Evolutionary conservation across 1,140 invertebrate genomes (phyloP).

Genomic region (Apolygus lucorum): DNA sequence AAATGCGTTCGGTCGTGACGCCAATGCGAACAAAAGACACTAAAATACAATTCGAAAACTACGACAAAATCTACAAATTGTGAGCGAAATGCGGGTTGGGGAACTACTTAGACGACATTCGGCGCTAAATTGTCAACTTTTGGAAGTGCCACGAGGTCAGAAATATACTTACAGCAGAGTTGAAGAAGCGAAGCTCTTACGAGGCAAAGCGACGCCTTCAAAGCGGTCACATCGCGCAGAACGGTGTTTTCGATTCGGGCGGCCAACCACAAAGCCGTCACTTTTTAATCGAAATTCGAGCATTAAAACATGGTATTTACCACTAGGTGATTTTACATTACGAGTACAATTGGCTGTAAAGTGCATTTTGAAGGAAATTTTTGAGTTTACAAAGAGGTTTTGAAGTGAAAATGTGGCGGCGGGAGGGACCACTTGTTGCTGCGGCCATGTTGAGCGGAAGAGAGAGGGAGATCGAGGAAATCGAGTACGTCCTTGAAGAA

Average conservation of each 20-base stretch:
- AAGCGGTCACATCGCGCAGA: slow-evolving; percentile 2
- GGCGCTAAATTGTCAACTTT: too few species aligned
- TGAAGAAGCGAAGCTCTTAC: not conserved
- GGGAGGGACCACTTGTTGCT: not conserved
- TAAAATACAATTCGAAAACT: too few species aligned
- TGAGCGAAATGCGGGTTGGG: too few species aligned
- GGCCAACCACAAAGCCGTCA: slow-evolving; percentile 19
- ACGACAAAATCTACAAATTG: too few species aligned
- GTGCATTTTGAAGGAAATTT: too few species aligned
- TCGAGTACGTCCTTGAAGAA: not conserved
- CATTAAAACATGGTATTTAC: too few species aligned
- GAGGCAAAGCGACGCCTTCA: not conserved
- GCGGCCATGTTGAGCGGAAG: not conserved
- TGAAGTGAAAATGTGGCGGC: not conserved
- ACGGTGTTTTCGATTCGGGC: slow-evolving; percentile 17
- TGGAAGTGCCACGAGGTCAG: too few species aligned
- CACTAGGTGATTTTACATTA: too few species aligned
- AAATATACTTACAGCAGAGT: not conserved
- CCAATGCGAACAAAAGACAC: too few species aligned
- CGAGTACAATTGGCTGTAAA: too few species aligned
- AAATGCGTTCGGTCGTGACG: too few species aligned
- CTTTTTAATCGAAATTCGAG: not conserved
- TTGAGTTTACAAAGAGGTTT: not conserved
- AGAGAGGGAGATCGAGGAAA: not conserved
- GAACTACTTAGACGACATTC: too few species aligned